A percentile compares a stretch with the other conserved stretches of the same genome.
Evolutionary conservation across 2,113 vertebrate genomes (phyloP).

Genomic region (Macaca nemestrina): DNA sequence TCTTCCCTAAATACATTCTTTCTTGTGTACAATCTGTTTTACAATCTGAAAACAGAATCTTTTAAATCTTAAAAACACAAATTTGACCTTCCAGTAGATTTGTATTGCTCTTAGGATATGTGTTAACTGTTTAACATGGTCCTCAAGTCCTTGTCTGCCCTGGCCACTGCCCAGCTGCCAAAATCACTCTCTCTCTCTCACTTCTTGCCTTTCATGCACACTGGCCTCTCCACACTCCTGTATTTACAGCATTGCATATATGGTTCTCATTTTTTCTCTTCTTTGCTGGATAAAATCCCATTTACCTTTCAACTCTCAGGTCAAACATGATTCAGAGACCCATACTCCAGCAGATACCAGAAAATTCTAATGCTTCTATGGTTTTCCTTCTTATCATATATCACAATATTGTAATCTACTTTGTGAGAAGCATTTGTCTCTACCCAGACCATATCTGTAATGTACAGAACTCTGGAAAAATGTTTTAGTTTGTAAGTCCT

Average conservation of each 20-base stretch:
- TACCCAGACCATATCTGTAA: background rate
- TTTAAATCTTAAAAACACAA: slow-evolving; percentile 1
- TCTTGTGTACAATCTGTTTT: background rate
- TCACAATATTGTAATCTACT: background rate
- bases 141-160: background rate
- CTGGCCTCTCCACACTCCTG: background rate
- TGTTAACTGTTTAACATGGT: background rate
- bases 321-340: background rate
- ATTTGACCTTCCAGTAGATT: background rate
- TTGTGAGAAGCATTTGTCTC: background rate
- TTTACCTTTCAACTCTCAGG: background rate
- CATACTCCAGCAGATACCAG: background rate
- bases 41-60: background rate
- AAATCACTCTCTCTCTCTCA: background rate
- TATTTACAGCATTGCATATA: background rate
- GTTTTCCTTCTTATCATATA: background rate
- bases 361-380: background rate
- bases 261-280: background rate
- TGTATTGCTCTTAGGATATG: background rate
- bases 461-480: background rate
- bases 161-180: background rate
- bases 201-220: background rate
- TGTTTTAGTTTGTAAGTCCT: background rate
- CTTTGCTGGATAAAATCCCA: background rate
- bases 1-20: background rate